Evolutionary conservation across 2,797 vertebrate species (phyloP), one percentile per base, ranked within the genome.

Genomic region (Margarornis squamiger): DNA sequence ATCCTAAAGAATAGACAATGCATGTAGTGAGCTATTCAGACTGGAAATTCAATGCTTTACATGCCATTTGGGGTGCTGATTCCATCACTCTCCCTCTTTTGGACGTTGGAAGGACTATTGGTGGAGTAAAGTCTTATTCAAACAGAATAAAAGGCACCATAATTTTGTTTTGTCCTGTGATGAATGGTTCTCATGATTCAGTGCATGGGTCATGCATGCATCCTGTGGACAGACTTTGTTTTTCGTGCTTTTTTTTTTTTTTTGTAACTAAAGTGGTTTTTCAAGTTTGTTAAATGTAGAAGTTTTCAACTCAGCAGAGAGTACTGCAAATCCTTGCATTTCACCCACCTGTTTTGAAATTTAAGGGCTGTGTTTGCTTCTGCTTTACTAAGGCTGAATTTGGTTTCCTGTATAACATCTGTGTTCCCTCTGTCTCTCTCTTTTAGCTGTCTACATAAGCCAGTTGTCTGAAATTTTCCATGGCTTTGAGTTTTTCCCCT

Each of bases 381-480:
- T 90, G 66, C 55, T 20, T 84, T 48, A 14, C 46, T 48, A 30
- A 90, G 70, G 23, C 18, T 84, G 58, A 75, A 70, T 81, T 72
- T 58, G 59, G 30, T 48, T 94, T 92, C 75, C 43, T 83, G 27
- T 46, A 1, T 36, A 72, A 68, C 66, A 52, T 86, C 85, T 86
- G 38, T 63, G 57, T 88, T 86, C n/a, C 24, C 65, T 75, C 62
- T 61, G 24, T 74, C 16, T 55, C 18, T 79, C 24, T 73, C 39
- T 57, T 72, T 57, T 54, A 65, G 39, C 80, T 86, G 39, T 66
- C 59, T 86, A 1, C 24, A 14, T 88, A 66, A 96, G 73, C 49
- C 76, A 88, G 30, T 95, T 88, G 66, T 78, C 93, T 94, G 83
- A 86, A 86, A 78, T 88, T 86, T 90, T 88, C 32, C 83, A 45